phyloP scores from a whole-genome alignment of 2,888 invertebrate species.

The Agrilus cyanescens region DNA sequence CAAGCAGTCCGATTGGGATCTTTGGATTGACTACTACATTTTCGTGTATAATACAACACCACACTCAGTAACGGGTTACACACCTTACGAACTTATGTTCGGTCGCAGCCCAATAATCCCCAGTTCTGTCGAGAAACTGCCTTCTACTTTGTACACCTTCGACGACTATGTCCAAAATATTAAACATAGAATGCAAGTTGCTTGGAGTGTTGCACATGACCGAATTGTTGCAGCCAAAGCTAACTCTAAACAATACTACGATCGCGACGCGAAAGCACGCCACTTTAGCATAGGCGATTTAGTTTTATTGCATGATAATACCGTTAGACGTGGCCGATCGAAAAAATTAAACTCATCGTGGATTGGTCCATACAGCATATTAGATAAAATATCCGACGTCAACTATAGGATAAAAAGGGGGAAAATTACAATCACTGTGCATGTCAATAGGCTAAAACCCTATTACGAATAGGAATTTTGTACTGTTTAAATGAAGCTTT shows the following conservation, averaged over 20 bases:
- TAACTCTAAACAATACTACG: conserved; percentile 10
- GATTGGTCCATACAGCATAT: too few relatives aligned
- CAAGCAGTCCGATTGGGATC: conserved; percentile 22
- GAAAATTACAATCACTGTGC: too few relatives aligned
- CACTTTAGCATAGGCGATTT: too few relatives aligned
- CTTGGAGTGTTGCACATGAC: neutral
- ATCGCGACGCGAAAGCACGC: neutral
- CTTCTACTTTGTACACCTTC: conserved; percentile 14
- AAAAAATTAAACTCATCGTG: too few relatives aligned
- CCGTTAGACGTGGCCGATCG: too few relatives aligned
- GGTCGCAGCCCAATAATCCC: conserved; percentile 14
- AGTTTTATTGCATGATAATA: too few relatives aligned
- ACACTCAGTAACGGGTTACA: conserved; percentile 18
- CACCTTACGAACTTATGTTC: conserved; percentile 19
- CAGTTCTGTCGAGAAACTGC: conserved; percentile 12
- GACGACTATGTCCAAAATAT: neutral
- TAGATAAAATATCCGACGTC: too few relatives aligned
- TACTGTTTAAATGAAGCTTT: too few relatives aligned
- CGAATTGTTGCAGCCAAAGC: neutral
- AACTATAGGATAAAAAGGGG: too few relatives aligned
- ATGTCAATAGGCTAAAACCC: too few relatives aligned
- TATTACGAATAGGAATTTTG: too few relatives aligned
- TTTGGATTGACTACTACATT: conserved; percentile 18
- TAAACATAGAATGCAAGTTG: neutral
- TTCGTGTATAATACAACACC: conserved; percentile 20